These are phyloP conservation scores for Perithous albicinctus DNA, from an alignment of 2,888 invertebrate species.

Conservation along the genomic window DNA sequence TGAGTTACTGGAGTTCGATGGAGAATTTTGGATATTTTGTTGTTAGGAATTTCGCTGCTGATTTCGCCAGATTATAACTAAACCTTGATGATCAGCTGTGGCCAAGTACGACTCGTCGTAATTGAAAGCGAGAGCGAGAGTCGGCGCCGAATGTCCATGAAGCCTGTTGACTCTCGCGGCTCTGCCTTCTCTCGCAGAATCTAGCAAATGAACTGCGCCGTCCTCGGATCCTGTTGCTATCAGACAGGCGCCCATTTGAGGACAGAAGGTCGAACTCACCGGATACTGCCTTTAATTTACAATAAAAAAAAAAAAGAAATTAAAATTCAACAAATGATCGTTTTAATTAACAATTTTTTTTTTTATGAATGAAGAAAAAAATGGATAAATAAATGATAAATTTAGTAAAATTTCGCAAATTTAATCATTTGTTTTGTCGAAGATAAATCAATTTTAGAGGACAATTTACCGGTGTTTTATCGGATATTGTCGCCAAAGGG, in stretches of 20 bases:
- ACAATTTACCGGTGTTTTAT: conserved; percentile 85
- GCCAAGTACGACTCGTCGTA: conserved; percentile 95
- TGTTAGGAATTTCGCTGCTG: conserved; percentile 76
- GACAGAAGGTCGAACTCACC: conserved; percentile 93
- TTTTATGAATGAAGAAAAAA: background rate
- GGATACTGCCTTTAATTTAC: conserved; percentile 80
- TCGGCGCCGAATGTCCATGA: conserved; percentile 93
- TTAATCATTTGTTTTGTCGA: too few relatives aligned
- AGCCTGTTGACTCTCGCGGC: conserved; percentile 87
- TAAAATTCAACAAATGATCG: background rate
- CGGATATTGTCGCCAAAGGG: conserved; percentile 86
- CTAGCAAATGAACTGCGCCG: conserved; percentile 81
- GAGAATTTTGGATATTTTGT: background rate
- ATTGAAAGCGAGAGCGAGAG: conserved; percentile 93
- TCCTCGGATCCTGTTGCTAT: conserved; percentile 84
- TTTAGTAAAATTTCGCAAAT: too few relatives aligned
- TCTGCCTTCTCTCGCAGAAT: conserved; percentile 83
- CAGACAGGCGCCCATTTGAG: conserved; percentile 85
- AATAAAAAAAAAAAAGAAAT: conserved; percentile 29
- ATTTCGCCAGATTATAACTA: conserved; percentile 90
- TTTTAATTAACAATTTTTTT: background rate
- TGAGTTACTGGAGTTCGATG: background rate
- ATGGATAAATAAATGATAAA: background rate
- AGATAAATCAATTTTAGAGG: background rate
- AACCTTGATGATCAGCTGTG: conserved; percentile 92